Conservation (phyloP, 37 sponge, comb jelly and placozoan species). For the Cliona cf. orientalis region DNA sequence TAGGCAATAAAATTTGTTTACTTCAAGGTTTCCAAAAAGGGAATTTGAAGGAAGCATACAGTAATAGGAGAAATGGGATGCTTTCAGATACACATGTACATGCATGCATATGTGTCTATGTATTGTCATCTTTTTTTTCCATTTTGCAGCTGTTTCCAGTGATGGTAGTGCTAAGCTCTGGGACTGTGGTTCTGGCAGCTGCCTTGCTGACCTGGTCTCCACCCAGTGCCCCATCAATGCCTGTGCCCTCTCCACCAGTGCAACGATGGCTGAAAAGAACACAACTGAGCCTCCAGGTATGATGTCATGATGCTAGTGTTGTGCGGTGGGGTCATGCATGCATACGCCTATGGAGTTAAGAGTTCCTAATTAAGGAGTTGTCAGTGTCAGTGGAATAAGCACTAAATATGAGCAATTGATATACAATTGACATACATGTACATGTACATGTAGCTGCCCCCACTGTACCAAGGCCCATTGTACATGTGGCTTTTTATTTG, state of each 20-base stretch:
- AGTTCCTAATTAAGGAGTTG: no score
- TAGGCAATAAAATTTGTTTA: no score
- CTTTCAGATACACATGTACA: no score
- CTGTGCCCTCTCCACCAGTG: conserved; percentile 27
- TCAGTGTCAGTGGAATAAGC: no score
- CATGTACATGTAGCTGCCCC: no score
- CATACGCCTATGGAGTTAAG: neutral
- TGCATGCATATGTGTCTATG: conserved; percentile 29
- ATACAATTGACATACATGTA: no score
- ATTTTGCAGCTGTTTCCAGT: conserved; percentile 63
- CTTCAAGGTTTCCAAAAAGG: neutral
- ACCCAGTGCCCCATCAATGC: conserved; percentile 33
- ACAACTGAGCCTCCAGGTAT: conserved; percentile 12
- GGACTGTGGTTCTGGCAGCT: conserved; percentile 78
- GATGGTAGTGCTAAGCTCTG: conserved; percentile 80
- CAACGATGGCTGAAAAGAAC: neutral
- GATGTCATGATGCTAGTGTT: neutral
- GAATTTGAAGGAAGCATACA: neutral
- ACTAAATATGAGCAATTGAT: no score
- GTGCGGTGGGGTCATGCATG: neutral
- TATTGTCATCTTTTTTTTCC: neutral
- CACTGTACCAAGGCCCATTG: no score
- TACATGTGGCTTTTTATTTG: neutral
- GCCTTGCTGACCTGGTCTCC: conserved; percentile 18
- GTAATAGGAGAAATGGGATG: no score